These are phyloP conservation scores for Druon quercuslanigerum DNA, from an alignment of 1,140 invertebrate genomes.

Conservation along the genomic window DNA sequence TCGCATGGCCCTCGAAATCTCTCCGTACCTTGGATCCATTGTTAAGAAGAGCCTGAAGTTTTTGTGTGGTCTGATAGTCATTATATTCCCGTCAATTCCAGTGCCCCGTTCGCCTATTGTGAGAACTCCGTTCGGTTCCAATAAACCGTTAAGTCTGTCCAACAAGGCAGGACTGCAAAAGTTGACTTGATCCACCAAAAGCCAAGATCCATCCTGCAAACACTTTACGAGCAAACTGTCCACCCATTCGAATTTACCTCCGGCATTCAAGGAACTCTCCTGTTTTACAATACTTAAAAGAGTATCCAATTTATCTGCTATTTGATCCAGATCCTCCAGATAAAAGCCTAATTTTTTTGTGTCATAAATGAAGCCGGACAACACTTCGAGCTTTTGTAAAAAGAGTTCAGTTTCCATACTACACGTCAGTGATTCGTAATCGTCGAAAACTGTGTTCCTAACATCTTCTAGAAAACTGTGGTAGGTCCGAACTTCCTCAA, in stretches of 20 bases:
- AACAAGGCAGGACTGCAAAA: slow-evolving; percentile 97
- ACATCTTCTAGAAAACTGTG: slow-evolving; percentile 62
- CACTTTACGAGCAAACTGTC: slow-evolving; percentile 96
- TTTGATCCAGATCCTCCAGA: slow-evolving; percentile 61
- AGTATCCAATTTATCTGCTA: slow-evolving; percentile 67
- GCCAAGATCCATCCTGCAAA: slow-evolving; percentile 90
- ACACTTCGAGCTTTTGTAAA: slow-evolving; percentile 69
- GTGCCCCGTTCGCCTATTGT: slow-evolving; percentile 94
- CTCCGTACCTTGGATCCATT: slow-evolving; percentile 95
- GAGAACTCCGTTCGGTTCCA: slow-evolving; percentile 94
- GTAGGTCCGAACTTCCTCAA: slow-evolving; percentile 55
- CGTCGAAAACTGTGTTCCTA: slow-evolving; percentile 35
- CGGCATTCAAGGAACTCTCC: slow-evolving; percentile 81
- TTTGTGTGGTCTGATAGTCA: slow-evolving; percentile 88
- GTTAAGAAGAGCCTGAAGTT: slow-evolving; percentile 96
- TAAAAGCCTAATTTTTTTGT: slow-evolving; percentile 49
- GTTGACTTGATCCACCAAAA: slow-evolving; percentile 98
- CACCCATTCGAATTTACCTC: slow-evolving; percentile 97
- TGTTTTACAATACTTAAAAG: slow-evolving; percentile 69
- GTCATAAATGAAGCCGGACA: slow-evolving; percentile 53
- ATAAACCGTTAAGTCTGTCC: slow-evolving; percentile 95
- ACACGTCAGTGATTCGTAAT: slow-evolving; percentile 67
- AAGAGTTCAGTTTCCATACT: slow-evolving; percentile 75
- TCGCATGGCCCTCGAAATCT: slow-evolving; percentile 98
- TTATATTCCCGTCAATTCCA: slow-evolving; percentile 81